Evolutionary conservation across 2,888 invertebrate species (phyloP), one percentile per base, ranked within the genome.

Genomic region (Holacanthella duospinosa): DNA sequence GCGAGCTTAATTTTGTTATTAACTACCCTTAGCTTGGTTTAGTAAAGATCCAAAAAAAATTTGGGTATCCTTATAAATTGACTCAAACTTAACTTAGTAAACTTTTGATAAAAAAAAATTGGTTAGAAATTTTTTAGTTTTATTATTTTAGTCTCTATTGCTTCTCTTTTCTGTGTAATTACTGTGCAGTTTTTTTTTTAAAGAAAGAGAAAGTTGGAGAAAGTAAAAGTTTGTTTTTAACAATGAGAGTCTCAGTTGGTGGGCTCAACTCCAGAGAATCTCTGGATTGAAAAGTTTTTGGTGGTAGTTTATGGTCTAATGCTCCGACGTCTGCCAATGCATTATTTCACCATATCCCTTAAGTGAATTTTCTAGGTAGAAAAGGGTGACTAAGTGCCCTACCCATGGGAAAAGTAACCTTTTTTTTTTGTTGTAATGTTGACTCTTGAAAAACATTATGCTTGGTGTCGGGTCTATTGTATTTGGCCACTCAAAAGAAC

Each of bases 401-500:
- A 25, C 65, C 60, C 65, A 63, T 64, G 66, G 68, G 66, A 68
- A 66, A 54, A 61, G n/a, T 59, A 59, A 63, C 36, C 36, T 36
- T 36, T 36, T 36, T 56, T 60, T 62, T 62, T 60, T 60, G 60
- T n/a, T n/a, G n/a, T n/a, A n/a, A n/a, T n/a, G n/a, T 63, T 60
- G 62, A 64, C 64, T 64, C 64, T 61, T 36, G 36, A 55, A 66
- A 68, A 68, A 68, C 64, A 70, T 67, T 70, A 68, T 70, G 70
- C 60, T 66, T 66, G 64, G 66, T 70, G 70, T 70, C 70, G 66
- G 60, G 43, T 59, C 64, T 25, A 62, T 69, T 67, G 63, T 69
- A 55, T 43, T 36, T 43, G 64, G 66, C 65, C 66, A 66, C 63
- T 66, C 64, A 66, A 64, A 64, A 62, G 64, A 66, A 66, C 64